Evolutionary conservation across 2,888 invertebrate genomes (phyloP).

Genomic region (Slavum lentiscoides): DNA sequence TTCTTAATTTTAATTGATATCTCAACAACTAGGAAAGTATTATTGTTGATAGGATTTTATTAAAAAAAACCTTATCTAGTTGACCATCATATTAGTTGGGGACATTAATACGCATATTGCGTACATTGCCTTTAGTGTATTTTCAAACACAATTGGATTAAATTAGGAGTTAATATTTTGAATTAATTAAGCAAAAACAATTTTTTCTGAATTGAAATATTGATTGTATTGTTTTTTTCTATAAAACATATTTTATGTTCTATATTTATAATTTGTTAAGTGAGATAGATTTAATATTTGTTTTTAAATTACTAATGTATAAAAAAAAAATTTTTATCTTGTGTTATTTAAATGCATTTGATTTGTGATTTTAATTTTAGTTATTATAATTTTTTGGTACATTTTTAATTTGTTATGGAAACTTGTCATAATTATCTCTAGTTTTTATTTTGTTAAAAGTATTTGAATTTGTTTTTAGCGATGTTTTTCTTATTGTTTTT

Average conservation of each 20-base stretch:
- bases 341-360: constrained; percentile 31
- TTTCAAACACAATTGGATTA: background rate
- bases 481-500: background rate
- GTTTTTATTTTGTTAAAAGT: constrained; percentile 1
- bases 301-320: background rate
- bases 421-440: background rate
- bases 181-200: background rate
- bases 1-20: background rate
- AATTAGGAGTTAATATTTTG: background rate
- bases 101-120: background rate
- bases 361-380: constrained; percentile 46
- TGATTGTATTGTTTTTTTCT: background rate
- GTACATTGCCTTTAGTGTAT: background rate
- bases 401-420: constrained; percentile 9
- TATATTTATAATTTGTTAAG: constrained; percentile 10
- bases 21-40: no score
- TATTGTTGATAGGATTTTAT: no score
- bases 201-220: constrained; percentile 4
- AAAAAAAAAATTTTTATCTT: background rate
- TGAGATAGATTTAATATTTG: constrained; percentile 23
- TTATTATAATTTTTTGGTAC: background rate
- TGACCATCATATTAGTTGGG: no score
- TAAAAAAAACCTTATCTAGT: no score
- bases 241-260: constrained; percentile 8
- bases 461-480: background rate